Conservation (phyloP, 1,140 invertebrate genomes). For the Heterodera carotae region DNA sequence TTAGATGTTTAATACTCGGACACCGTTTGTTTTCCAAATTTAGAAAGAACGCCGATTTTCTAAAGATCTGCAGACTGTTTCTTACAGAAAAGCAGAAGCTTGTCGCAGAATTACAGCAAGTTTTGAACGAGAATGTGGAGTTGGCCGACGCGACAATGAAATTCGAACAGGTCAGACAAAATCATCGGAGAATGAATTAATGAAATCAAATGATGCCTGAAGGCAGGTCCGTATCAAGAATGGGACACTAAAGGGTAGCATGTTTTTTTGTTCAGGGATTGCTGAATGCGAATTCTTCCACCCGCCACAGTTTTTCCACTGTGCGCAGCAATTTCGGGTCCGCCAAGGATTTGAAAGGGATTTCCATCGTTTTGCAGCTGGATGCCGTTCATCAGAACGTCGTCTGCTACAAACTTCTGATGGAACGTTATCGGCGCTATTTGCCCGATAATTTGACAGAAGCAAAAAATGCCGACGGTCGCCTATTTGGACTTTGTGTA, state of each 20-base stretch:
- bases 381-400: constrained; percentile 55
- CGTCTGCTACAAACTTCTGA: constrained; percentile 53
- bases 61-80: constrained; percentile 42
- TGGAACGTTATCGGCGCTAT: constrained; percentile 50
- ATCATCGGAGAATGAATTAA: no score
- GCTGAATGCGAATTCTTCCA: constrained; percentile 42
- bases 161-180: constrained; percentile 32
- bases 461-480: constrained; percentile 46
- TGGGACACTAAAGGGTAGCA: neutral
- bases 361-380: constrained; percentile 55
- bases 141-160: constrained; percentile 31
- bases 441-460: constrained; percentile 41
- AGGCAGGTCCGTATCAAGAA: no score
- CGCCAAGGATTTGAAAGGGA: constrained; percentile 35
- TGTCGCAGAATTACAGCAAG: constrained; percentile 31
- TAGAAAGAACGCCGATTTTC: constrained; percentile 38
- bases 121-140: constrained; percentile 34
- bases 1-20: no score
- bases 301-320: neutral
- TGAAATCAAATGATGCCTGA: no score
- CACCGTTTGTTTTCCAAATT: neutral
- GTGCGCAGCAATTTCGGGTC: neutral
- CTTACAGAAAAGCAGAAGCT: constrained; percentile 38
- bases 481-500: neutral
- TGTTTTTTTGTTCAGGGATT: constrained; percentile 34